Evolutionary conservation across 2,888 invertebrate genomes (phyloP).

Genomic region (Dione vanillae): DNA sequence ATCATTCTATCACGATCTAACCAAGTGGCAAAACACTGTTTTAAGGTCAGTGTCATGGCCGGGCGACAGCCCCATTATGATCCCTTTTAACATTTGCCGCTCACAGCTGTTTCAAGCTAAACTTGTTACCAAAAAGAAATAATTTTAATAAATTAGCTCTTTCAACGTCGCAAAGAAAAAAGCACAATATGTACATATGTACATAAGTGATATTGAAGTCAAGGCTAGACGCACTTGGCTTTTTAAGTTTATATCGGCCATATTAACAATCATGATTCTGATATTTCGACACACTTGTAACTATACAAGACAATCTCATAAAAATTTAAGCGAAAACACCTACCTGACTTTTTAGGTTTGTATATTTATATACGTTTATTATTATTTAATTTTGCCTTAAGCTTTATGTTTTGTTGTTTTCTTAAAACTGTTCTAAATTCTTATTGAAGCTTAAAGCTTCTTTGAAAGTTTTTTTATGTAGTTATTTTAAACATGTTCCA

Average conservation of each 20-base stretch:
- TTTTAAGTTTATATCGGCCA: conserved; percentile 6
- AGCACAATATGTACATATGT: neutral
- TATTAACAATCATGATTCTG: neutral
- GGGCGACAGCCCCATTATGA: neutral
- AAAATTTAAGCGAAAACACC: neutral
- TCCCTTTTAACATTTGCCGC: conserved; percentile 4
- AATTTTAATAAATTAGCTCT: neutral
- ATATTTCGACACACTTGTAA: conserved; percentile 6
- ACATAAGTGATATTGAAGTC: neutral
- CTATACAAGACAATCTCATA: neutral
- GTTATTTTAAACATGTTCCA: no score
- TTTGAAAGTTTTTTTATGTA: no score
- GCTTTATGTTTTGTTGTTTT: no score
- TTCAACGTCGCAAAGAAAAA: neutral
- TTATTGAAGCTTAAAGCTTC: no score
- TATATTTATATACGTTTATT: no score
- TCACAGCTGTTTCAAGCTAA: conserved; percentile 4
- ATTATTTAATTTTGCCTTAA: no score
- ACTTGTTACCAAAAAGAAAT: neutral
- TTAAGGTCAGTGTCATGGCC: neutral
- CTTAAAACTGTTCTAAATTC: no score
- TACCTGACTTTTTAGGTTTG: neutral
- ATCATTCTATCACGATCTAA: neutral
- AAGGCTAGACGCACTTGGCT: neutral
- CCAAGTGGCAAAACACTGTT: conserved; percentile 1